Conservation (phyloP, 2,113 vertebrate genomes). For the Glaucidium brasilianum region DNA sequence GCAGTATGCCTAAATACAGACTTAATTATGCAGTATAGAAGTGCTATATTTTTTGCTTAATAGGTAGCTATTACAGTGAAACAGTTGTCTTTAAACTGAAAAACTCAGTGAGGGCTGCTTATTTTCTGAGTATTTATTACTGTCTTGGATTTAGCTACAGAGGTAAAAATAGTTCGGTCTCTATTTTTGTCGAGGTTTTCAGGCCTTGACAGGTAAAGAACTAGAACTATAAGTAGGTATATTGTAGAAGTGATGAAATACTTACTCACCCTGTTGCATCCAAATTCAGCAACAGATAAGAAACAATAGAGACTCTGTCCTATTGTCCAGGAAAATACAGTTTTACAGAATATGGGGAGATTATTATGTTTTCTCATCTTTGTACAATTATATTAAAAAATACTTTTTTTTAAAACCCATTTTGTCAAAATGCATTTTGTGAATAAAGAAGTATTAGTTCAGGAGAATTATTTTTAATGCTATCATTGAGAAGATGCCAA, state of each 20-base stretch:
- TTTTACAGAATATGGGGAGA: neutral
- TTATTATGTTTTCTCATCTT: neutral
- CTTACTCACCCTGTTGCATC: neutral
- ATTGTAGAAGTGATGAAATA: neutral
- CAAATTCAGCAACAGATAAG: neutral
- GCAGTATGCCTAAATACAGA: conserved; percentile 20
- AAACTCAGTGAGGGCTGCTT: neutral
- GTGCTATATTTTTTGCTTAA: neutral
- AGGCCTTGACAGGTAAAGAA: neutral
- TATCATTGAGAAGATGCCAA: neutral
- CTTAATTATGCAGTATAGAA: conserved; percentile 21
- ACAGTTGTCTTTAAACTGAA: neutral
- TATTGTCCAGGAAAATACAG: neutral
- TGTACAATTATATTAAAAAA: neutral
- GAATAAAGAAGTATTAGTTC: neutral
- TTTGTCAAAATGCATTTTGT: neutral
- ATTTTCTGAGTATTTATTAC: neutral
- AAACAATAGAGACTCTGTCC: neutral
- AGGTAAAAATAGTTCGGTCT: neutral
- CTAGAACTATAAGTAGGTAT: neutral
- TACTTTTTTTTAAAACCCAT: neutral
- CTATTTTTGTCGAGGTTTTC: neutral
- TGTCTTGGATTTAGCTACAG: neutral
- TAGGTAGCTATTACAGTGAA: neutral
- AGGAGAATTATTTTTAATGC: neutral